Evolutionary conservation across 2,888 invertebrate species (phyloP), one percentile per base, ranked within the genome.

Genomic region (Diaphora mendica): DNA sequence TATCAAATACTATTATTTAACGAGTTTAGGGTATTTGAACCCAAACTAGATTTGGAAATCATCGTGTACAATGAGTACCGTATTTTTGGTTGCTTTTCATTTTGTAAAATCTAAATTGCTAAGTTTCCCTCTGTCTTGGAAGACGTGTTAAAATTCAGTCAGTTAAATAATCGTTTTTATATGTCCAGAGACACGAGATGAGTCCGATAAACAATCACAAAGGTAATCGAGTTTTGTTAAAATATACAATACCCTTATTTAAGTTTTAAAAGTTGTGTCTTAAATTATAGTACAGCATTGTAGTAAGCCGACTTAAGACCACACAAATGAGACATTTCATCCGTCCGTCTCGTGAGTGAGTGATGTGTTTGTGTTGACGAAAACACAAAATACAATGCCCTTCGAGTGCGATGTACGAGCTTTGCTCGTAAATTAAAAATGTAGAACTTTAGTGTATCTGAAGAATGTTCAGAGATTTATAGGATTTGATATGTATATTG

Each of bases 311-410:
- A 5, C 15, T 59, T 62, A 17, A 62, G 17, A 62, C 26, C 26
- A 62, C 30, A 30, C 15, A 30, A 62, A 30, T 62, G 17, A 62
- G 62, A 62, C 62, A 30, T 62, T 7, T 62, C 17, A 67, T 13
- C 4, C 26, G 44, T 55, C 71, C 74, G 80, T 80, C 77, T 64
- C 59, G 67, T 55, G n/a, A 33, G 48, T 71, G 70, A 68, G 67
- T 17, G 59, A 30, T 48, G 67, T 33, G 51, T 35, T 81, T 69
- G 35, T 17, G 42, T 59, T 62, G 26, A 17, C 17, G 30, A 62
- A 62, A 62, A 62, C 17, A 30, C 7, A 62, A 62, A 62, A 62
- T 62, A 62, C 62, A 30, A 62, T 62, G 30, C 2, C 62, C 30
- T 62, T 62, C 4, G 15, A 62, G 30, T 17, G 62, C 17, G 17